A percentile compares a stretch with the other conserved stretches of the same genome.
Conservation (phyloP, 1,140 invertebrate genomes). For the Drosophila nasuta region DNA sequence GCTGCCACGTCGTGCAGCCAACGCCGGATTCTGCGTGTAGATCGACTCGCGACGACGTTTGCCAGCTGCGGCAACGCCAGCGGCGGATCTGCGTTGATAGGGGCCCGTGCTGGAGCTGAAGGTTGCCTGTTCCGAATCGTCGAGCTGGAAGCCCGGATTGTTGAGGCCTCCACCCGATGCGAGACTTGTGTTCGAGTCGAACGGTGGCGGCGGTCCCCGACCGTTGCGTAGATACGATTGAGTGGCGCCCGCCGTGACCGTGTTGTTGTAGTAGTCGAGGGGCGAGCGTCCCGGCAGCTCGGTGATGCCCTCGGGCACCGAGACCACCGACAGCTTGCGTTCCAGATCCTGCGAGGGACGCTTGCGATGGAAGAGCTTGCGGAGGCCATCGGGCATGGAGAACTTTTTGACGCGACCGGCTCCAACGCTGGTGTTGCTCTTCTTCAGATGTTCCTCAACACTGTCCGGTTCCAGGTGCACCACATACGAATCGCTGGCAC, state of each 20-base stretch:
- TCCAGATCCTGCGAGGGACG: conserved; percentile 73
- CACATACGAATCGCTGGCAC: conserved; percentile 43
- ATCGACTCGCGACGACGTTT: conserved; percentile 72
- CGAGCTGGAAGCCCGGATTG: conserved; percentile 66
- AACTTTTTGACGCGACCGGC: conserved; percentile 73
- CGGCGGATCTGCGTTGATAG: conserved; percentile 60
- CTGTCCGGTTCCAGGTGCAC: conserved; percentile 68
- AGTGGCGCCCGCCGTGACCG: conserved; percentile 85
- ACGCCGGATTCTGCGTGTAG: conserved; percentile 73
- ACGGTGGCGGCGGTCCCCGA: conserved; percentile 52
- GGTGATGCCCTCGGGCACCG: conserved; percentile 72
- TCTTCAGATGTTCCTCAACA: conserved; percentile 63
- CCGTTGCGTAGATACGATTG: conserved; percentile 68
- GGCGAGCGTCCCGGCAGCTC: conserved; percentile 50
- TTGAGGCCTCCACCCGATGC: conserved; percentile 37
- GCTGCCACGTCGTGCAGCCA: conserved; percentile 67
- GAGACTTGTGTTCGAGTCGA: conserved; percentile 61
- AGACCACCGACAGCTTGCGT: conserved; percentile 75
- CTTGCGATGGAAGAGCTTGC: conserved; percentile 73
- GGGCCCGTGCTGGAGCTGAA: conserved; percentile 40
- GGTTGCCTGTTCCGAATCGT: conserved; percentile 52
- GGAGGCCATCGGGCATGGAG: conserved; percentile 80
- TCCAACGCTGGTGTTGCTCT: conserved; percentile 10
- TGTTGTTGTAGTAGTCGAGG: conserved; percentile 77
- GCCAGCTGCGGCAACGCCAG: conserved; percentile 23